Percentiles rank a stretch among this genome's conserved stretches.
Conservation (phyloP, 2,113 vertebrate species). For the Pantherophis guttatus region DNA sequence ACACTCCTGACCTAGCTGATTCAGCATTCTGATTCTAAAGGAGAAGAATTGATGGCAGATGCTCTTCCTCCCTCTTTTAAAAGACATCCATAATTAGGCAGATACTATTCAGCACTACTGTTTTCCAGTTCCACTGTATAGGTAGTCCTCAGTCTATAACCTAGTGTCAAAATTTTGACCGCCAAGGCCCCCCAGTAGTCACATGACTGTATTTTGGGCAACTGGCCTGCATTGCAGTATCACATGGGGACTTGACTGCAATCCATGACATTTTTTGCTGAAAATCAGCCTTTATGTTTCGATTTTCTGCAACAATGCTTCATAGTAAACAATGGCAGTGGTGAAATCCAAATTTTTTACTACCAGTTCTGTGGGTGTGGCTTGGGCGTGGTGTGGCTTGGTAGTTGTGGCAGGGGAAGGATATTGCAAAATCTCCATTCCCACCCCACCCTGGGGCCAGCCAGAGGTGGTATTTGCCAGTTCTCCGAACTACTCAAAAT, state of each 20-base stretch:
- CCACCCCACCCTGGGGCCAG: too few species aligned
- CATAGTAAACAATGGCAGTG: neutral
- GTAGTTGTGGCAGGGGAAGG: too few species aligned
- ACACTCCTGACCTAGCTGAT: neutral
- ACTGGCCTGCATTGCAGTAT: neutral
- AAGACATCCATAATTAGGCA: neutral
- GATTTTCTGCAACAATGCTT: neutral
- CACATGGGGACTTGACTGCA: neutral
- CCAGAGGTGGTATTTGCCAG: too few species aligned
- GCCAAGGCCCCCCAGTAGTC: neutral
- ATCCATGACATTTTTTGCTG: neutral
- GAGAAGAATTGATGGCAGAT: too few species aligned
- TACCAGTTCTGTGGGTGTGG: too few species aligned
- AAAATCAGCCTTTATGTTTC: neutral
- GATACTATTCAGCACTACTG: neutral
- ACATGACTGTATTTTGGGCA: neutral
- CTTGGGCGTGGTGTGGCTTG: too few species aligned
- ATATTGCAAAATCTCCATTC: too few species aligned
- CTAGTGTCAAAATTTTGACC: neutral
- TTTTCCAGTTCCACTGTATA: neutral
- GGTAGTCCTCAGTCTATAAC: neutral
- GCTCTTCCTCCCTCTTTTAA: neutral
- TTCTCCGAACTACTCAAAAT: too few species aligned
- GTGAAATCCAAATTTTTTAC: too few species aligned
- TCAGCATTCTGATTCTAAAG: neutral